A percentile compares a stretch with the other conserved stretches of the same genome.
Evolutionary conservation across 1,140 invertebrate species (phyloP).

Genomic region (Odontomachus brunneus): DNA sequence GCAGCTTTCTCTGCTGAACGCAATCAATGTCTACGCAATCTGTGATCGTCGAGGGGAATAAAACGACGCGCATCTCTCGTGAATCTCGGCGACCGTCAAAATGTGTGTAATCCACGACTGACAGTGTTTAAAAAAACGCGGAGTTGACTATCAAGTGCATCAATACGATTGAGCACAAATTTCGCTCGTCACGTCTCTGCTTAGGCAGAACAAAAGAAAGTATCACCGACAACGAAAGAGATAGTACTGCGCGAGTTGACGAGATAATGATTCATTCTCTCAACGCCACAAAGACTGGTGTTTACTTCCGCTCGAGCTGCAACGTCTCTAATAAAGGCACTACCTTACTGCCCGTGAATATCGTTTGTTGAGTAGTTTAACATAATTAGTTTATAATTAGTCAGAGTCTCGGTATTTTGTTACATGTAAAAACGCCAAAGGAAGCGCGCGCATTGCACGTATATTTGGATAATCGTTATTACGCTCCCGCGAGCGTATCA

Average conservation of each 20-base stretch:
- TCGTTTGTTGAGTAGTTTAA: not conserved
- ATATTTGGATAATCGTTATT: slow-evolving; percentile 37
- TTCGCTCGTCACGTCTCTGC: not conserved
- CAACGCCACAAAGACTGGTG: too few species aligned
- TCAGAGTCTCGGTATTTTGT: not conserved
- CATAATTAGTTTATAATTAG: not conserved
- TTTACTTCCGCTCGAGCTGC: not conserved
- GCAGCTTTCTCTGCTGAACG: too few species aligned
- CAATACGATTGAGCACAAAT: not conserved
- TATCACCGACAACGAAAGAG: not conserved
- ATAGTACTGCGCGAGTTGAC: not conserved
- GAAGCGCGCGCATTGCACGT: not conserved
- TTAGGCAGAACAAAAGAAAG: not conserved
- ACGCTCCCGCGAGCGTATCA: slow-evolving; percentile 15
- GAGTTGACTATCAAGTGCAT: not conserved
- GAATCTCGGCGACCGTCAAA: not conserved
- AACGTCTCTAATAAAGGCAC: not conserved
- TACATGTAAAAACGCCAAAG: slow-evolving; percentile 9
- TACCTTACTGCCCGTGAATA: not conserved
- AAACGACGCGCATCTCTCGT: not conserved
- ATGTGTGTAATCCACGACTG: not conserved
- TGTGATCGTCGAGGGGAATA: too few species aligned
- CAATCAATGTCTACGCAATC: too few species aligned
- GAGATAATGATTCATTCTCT: too few species aligned
- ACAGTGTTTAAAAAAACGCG: not conserved